Evolutionary conservation across 2,113 vertebrate genomes (phyloP).

Genomic region (Alligator mississippiensis): DNA sequence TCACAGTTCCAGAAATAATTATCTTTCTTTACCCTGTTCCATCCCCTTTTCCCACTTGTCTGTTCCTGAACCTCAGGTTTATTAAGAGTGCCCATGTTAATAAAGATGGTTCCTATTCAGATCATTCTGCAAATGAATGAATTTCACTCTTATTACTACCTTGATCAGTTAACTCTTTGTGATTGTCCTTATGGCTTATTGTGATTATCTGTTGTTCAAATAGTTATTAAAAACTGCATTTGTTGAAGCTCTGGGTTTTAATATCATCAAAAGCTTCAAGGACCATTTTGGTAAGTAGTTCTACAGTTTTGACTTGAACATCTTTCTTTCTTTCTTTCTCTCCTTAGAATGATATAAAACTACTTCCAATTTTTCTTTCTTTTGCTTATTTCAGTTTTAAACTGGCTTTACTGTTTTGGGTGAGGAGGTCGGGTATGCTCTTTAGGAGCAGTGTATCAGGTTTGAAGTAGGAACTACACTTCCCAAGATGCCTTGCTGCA

Average conservation of each 20-base stretch:
- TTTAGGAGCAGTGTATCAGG: neutral
- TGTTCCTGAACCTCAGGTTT: neutral
- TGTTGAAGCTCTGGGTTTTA: neutral
- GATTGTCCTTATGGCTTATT: neutral
- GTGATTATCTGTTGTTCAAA: fast-evolving
- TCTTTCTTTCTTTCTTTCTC: neutral
- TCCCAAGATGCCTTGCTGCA: conserved; percentile 61
- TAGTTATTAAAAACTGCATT: neutral
- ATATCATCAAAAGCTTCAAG: neutral
- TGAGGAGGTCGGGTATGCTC: no score
- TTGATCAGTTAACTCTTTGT: neutral
- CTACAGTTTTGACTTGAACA: neutral
- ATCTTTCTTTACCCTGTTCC: neutral
- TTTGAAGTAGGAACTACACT: conserved; percentile 53
- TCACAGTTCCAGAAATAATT: neutral
- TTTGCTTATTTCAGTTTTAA: no score
- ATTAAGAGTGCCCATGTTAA: neutral
- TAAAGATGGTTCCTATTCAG: neutral
- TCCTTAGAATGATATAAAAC: no score
- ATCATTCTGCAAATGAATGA: neutral
- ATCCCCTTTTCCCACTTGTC: neutral
- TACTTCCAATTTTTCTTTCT: no score
- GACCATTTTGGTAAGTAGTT: neutral
- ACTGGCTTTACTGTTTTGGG: no score
- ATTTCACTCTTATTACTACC: neutral